phyloP scores from a whole-genome alignment of 2,888 invertebrate species.

The Caenorhabditis angaria region DNA sequence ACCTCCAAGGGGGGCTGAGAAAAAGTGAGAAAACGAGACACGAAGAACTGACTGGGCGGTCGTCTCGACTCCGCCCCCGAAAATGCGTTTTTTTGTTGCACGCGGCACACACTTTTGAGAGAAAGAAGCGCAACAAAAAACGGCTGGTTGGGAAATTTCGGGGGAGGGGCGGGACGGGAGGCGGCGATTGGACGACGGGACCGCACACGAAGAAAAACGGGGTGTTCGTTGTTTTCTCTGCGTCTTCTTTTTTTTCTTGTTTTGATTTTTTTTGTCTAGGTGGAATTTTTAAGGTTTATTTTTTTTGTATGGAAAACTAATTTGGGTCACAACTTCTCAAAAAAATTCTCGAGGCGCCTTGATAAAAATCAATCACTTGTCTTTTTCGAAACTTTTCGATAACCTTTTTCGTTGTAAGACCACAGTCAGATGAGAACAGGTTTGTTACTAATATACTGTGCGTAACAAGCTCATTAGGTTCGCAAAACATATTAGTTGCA shows the following conservation, averaged over 20 bases:
- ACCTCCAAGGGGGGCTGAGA: background rate
- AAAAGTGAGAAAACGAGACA: background rate
- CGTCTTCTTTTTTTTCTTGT: background rate
- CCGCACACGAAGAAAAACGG: conserved; percentile 11
- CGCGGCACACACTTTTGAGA: background rate
- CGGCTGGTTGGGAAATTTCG: background rate
- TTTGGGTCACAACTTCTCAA: too few species aligned
- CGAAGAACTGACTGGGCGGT: conserved; percentile 11
- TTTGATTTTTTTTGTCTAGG: too few species aligned
- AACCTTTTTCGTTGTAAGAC: too few species aligned
- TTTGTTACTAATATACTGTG: too few species aligned
- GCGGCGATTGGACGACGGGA: conserved; percentile 7
- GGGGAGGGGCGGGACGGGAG: background rate
- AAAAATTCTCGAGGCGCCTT: too few species aligned
- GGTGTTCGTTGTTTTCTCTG: background rate
- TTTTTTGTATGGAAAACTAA: too few species aligned
- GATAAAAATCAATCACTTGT: too few species aligned
- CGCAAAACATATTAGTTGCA: too few species aligned
- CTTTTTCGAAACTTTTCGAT: too few species aligned
- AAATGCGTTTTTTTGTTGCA: background rate
- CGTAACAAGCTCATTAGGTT: too few species aligned
- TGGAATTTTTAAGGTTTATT: background rate
- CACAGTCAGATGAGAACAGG: too few species aligned
- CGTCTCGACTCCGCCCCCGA: background rate
- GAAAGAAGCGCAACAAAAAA: background rate